phyloP scores from a whole-genome alignment of 2,888 invertebrate genomes.

The Andrena haemorrhoa region DNA sequence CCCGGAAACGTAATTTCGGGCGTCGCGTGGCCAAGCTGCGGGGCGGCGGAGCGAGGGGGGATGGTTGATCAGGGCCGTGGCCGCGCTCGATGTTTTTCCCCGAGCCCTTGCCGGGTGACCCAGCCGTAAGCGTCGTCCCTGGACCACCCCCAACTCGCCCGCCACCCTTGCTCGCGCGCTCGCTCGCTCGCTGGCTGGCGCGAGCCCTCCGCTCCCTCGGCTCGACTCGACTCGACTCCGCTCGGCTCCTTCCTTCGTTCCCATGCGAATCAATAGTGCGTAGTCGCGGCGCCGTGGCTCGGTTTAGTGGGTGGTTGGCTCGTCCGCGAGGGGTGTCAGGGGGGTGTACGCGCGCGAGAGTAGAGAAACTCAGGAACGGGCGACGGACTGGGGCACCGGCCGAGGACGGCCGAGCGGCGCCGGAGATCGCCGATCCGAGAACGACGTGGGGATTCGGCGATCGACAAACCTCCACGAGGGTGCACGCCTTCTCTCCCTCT shows the following conservation, averaged over 20 bases:
- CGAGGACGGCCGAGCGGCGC: constrained; percentile 76
- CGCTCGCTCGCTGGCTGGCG: constrained; percentile 42
- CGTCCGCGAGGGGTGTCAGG: constrained; percentile 52
- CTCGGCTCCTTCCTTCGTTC: constrained; percentile 70
- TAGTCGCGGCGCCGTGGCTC: constrained; percentile 79
- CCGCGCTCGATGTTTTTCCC: constrained; percentile 62
- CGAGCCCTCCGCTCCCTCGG: constrained; percentile 47
- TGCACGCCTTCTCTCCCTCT: constrained; percentile 49
- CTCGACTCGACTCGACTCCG: constrained; percentile 33
- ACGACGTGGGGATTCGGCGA: constrained; percentile 69
- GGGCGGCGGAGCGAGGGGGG: neutral
- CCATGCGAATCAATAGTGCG: constrained; percentile 84
- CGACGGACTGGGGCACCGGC: constrained; percentile 53
- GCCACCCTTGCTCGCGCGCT: constrained; percentile 64
- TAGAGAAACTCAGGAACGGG: constrained; percentile 41
- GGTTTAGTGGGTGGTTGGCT: constrained; percentile 65
- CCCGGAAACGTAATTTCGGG: constrained; percentile 28
- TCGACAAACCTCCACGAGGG: constrained; percentile 76
- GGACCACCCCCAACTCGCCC: constrained; percentile 64
- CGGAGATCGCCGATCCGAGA: constrained; percentile 74
- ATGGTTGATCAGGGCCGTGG: constrained; percentile 58
- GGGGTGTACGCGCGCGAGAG: constrained; percentile 65
- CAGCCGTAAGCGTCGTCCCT: constrained; percentile 67
- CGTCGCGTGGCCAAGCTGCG: neutral
- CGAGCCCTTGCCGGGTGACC: constrained; percentile 69